Conservation (phyloP, 2,113 vertebrate genomes). For the Festucalex cinctus region DNA sequence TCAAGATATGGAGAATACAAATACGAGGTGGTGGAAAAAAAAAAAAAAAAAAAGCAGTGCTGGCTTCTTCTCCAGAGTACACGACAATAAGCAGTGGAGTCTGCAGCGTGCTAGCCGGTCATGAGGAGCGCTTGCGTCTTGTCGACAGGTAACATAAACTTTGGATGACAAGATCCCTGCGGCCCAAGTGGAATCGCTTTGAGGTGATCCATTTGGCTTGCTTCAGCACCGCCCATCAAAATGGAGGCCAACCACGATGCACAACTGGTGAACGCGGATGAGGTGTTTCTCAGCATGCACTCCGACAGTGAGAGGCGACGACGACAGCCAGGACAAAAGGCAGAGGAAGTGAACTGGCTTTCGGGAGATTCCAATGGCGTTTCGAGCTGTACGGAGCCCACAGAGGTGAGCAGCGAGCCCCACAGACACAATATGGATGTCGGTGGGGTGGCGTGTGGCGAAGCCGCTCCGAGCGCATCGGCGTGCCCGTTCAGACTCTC, state of each 20-base stretch:
- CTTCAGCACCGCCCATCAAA: conserved; percentile 33
- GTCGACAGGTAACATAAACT: conserved; percentile 47
- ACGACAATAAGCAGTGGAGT: neutral
- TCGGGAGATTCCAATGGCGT: conserved; percentile 20
- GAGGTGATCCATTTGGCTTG: conserved; percentile 37
- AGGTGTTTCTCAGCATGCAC: conserved; percentile 71
- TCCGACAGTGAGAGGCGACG: conserved; percentile 49
- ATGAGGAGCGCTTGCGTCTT: conserved; percentile 67
- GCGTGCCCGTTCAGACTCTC: conserved; percentile 34
- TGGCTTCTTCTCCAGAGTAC: conserved; percentile 32
- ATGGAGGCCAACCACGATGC: conserved; percentile 19
- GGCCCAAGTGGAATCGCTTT: conserved; percentile 37
- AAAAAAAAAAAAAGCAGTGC: conserved; percentile 9
- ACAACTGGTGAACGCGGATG: neutral
- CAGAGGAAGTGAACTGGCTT: conserved; percentile 44
- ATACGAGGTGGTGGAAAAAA: conserved; percentile 5
- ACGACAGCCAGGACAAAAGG: conserved; percentile 60
- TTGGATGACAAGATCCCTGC: conserved; percentile 45
- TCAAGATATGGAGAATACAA: conserved; percentile 28
- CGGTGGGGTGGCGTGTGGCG: conserved; percentile 31
- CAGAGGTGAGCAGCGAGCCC: conserved; percentile 78
- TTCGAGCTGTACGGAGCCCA: conserved; percentile 64
- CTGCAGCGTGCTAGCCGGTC: conserved; percentile 55
- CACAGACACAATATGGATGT: conserved; percentile 77
- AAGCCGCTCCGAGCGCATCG: neutral